Conservation (phyloP, 2,113 vertebrate species). For the Siniperca knerii region DNA sequence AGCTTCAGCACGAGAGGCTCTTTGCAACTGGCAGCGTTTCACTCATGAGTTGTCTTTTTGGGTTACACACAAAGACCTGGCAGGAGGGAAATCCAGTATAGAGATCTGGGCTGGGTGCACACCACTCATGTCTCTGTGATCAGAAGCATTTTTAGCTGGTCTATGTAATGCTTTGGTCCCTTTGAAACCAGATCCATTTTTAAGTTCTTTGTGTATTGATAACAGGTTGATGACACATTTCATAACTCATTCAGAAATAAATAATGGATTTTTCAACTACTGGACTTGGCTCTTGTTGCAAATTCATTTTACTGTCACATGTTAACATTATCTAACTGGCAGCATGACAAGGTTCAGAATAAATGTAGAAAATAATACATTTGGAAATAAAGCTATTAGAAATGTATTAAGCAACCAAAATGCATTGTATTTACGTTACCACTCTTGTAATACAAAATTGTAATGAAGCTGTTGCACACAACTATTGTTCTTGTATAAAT, state of each 20-base stretch:
- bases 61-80: constrained; percentile 40
- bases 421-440: constrained; percentile 7
- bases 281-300: constrained; percentile 11
- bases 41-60: constrained; percentile 41
- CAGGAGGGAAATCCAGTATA: constrained; percentile 58
- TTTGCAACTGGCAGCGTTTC: constrained; percentile 52
- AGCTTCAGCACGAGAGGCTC: constrained; percentile 28
- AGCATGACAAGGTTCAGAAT: constrained; percentile 1
- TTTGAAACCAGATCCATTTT: constrained; percentile 42
- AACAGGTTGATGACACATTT: constrained; percentile 42
- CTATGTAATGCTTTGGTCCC: constrained; percentile 24
- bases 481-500: constrained; percentile 14
- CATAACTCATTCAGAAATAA: constrained; percentile 16
- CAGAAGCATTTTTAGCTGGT: constrained; percentile 28
- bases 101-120: constrained; percentile 5
- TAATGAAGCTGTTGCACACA: constrained; percentile 22
- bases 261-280: constrained; percentile 17
- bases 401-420: background rate
- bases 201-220: constrained; percentile 40
- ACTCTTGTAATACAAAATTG: background rate
- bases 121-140: constrained; percentile 35
- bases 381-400: constrained; percentile 18
- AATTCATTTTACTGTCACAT: background rate
- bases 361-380: background rate
- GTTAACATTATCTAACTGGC: background rate